phyloP scores from a whole-genome alignment of 2,113 vertebrate species.

The Seriola dumerili region DNA sequence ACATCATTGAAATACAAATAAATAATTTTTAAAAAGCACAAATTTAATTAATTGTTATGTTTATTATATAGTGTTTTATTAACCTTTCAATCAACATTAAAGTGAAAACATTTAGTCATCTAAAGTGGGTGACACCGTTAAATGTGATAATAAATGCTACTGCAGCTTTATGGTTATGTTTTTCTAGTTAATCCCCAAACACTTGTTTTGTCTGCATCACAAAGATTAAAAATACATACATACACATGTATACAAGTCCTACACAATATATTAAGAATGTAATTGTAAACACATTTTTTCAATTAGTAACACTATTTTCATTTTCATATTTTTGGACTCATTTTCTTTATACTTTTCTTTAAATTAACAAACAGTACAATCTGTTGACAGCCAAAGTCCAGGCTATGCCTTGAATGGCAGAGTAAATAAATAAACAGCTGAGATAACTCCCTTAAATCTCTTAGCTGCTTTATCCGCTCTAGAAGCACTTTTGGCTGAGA shows the following conservation, averaged over 20 bases:
- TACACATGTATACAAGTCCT: not conserved
- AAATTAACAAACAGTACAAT: not conserved
- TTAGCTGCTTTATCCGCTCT: not conserved
- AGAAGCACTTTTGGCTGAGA: not conserved
- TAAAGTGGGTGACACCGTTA: not conserved
- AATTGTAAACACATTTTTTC: not conserved
- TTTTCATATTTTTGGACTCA: not conserved
- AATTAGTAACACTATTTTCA: not conserved
- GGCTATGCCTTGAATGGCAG: not conserved
- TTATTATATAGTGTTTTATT: slow-evolving; percentile 10
- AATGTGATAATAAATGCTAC: not conserved
- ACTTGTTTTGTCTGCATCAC: not conserved
- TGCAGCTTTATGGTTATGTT: not conserved
- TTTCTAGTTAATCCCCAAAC: not conserved
- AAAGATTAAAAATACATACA: not conserved
- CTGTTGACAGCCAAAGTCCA: not conserved
- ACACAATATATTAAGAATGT: slow-evolving; percentile 28
- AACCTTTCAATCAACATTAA: not conserved
- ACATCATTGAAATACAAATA: slow-evolving; percentile 2
- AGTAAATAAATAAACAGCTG: not conserved
- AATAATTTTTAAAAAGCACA: not conserved
- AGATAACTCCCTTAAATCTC: not conserved
- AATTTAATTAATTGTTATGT: not conserved
- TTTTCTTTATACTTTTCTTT: not conserved
- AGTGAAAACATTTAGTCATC: slow-evolving; percentile 3